Evolutionary conservation across 2,797 vertebrate species (phyloP).

Genomic region (Phaenicophaeus curvirostris): DNA sequence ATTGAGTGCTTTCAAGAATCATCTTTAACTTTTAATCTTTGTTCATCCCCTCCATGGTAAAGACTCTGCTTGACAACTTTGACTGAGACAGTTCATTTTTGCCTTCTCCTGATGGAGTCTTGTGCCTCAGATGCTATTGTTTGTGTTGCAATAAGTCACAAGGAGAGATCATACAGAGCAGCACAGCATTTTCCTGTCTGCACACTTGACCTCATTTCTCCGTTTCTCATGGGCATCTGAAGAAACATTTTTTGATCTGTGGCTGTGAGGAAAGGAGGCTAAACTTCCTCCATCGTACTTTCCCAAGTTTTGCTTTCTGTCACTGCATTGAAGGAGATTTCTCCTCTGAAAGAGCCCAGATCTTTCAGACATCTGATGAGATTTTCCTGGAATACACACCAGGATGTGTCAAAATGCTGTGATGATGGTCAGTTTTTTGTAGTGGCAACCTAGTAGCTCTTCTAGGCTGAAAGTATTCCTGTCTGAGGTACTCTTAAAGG

Average conservation of each 20-base stretch:
- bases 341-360: not conserved
- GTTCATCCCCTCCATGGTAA: not conserved
- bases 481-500: not conserved
- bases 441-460: not conserved
- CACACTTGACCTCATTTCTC: not conserved
- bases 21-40: not conserved
- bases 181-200: not conserved
- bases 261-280: not conserved
- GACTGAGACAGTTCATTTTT: not conserved
- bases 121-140: not conserved
- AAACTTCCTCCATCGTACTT: not conserved
- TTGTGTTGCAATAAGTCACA: not conserved
- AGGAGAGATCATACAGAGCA: not conserved
- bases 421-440: not conserved
- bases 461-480: not conserved
- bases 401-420: not conserved
- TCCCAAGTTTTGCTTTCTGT: not conserved
- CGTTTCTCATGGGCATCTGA: not conserved
- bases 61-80: not conserved
- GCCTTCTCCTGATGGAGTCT: not conserved
- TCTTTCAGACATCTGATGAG: not conserved
- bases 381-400: not conserved
- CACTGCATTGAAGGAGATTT: not conserved
- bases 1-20: not conserved
- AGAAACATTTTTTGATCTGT: not conserved